Evolutionary conservation across 2,113 vertebrate genomes (phyloP).

Genomic region (Ptyas mucosa): DNA sequence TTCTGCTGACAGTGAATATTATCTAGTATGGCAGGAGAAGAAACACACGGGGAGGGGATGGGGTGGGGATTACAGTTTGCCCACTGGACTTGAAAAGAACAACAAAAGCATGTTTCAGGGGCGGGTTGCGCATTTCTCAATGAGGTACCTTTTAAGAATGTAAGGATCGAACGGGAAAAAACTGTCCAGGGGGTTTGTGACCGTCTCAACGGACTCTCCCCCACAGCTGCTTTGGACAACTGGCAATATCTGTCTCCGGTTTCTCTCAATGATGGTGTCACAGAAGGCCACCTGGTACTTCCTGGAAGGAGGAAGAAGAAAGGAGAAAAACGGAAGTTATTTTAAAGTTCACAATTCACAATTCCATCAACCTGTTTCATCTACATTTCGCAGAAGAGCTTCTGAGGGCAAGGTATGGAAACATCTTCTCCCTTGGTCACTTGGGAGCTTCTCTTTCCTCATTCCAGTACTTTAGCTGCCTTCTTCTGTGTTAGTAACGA

Average conservation of each 20-base stretch:
- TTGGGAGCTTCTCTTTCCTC: background rate
- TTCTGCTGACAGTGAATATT: background rate
- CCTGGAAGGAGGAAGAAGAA: constrained; percentile 62
- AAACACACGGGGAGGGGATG: background rate
- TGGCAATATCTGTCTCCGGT: constrained; percentile 82
- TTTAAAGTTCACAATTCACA: background rate
- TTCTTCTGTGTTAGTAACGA: background rate
- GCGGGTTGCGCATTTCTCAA: background rate
- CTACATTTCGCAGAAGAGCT: background rate
- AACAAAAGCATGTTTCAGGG: background rate
- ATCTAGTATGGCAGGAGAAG: background rate
- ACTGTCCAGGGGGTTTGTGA: constrained; percentile 90
- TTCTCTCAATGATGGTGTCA: constrained; percentile 94
- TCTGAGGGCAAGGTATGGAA: background rate
- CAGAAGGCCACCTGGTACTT: constrained; percentile 97
- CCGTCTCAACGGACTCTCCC: constrained; percentile 76
- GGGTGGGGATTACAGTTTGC: no score
- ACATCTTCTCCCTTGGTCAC: background rate
- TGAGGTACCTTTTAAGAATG: constrained; percentile 83
- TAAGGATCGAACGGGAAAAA: constrained; percentile 98
- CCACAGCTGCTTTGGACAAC: constrained; percentile 79
- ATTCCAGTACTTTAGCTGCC: background rate
- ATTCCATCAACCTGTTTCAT: background rate
- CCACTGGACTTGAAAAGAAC: background rate
- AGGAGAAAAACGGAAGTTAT: background rate